A percentile compares a stretch with the other conserved stretches of the same genome.
phyloP scores from a whole-genome alignment of 2,888 invertebrate genomes.

The Synanthedon formicaeformis region DNA sequence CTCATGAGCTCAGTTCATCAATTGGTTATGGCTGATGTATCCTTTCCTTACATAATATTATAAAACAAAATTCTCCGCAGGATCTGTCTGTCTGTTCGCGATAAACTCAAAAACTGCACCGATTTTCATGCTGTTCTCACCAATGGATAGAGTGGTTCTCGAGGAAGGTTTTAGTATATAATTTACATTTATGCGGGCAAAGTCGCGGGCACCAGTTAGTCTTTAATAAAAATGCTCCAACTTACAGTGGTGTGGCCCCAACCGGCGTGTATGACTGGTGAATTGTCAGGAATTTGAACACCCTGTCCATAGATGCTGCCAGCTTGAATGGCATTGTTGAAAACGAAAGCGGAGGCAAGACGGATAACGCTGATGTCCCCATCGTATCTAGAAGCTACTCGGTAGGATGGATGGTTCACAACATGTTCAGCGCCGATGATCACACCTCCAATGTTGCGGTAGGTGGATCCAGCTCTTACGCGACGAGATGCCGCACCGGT shows the following conservation, averaged over 20 bases:
- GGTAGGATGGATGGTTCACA: slow-evolving; percentile 29
- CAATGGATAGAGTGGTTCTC: too few relatives aligned
- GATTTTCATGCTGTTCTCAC: too few relatives aligned
- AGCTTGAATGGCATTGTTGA: slow-evolving; percentile 17
- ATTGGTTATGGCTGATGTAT: too few relatives aligned
- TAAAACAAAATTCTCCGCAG: too few relatives aligned
- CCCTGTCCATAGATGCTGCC: slow-evolving; percentile 15
- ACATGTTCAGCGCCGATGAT: slow-evolving; percentile 13
- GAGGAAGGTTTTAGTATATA: too few relatives aligned
- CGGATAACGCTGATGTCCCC: slow-evolving; percentile 30
- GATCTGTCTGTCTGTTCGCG: too few relatives aligned
- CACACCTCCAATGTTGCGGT: slow-evolving; percentile 31
- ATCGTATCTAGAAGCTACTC: slow-evolving; percentile 10
- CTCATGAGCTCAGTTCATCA: too few relatives aligned
- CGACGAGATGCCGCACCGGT: slow-evolving; percentile 20
- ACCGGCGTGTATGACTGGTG: slow-evolving; percentile 28
- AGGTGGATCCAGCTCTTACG: slow-evolving; percentile 34
- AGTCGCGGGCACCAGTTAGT: too few relatives aligned
- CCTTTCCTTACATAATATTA: too few relatives aligned
- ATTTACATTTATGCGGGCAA: too few relatives aligned
- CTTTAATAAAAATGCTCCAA: not conserved
- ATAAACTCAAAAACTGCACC: too few relatives aligned
- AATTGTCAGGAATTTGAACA: slow-evolving; percentile 14
- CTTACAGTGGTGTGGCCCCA: slow-evolving; percentile 34
- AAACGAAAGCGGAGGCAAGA: slow-evolving; percentile 13